Evolutionary conservation across 2,797 vertebrate genomes (phyloP).

Genomic region (Sardinella longiceps): DNA sequence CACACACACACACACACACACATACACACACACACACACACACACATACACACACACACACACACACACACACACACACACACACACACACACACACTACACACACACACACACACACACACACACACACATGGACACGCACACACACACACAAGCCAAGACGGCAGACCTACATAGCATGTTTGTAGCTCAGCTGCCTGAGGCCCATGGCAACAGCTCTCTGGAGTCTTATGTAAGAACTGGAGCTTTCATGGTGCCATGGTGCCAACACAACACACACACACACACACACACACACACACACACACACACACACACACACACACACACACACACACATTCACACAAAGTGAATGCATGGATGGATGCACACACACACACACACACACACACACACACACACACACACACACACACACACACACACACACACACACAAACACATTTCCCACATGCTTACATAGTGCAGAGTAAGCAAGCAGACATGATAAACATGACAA

Average conservation of each 20-base stretch:
- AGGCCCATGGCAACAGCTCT: neutral
- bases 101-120: slow-evolving; percentile 1
- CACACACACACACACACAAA: neutral
- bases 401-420: too few relatives aligned
- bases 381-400: too few relatives aligned
- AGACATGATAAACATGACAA: too few relatives aligned
- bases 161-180: neutral
- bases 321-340: neutral
- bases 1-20: neutral
- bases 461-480: too few relatives aligned
- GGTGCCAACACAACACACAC: neutral
- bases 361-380: neutral
- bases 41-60: neutral
- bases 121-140: too few relatives aligned
- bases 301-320: neutral
- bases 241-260: neutral
- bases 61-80: slow-evolving; percentile 2
- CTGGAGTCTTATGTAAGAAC: neutral
- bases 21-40: neutral
- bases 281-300: neutral
- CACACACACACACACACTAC: neutral
- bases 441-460: neutral
- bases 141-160: neutral
- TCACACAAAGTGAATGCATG: neutral
- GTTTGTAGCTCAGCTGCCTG: neutral